Evolutionary conservation across 1,140 invertebrate genomes (phyloP).

Genomic region (Lucilia cuprina): DNA sequence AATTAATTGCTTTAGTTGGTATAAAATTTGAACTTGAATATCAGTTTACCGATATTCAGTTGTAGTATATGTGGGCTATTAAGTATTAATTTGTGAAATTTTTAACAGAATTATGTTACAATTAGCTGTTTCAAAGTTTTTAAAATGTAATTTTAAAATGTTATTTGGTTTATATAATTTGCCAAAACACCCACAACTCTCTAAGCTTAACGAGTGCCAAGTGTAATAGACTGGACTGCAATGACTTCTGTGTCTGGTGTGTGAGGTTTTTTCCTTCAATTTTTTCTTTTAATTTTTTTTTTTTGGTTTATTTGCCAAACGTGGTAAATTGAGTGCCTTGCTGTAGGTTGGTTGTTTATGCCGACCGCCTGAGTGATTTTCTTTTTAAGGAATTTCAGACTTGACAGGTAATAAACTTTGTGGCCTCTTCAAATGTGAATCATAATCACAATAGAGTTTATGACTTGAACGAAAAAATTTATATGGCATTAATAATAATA

Average conservation of each 20-base stretch:
- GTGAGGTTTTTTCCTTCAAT: not conserved
- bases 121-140: too few species aligned
- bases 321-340: conserved; percentile 9
- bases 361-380: not conserved
- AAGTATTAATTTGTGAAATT: too few species aligned
- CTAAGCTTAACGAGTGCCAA: not conserved
- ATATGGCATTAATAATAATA: not conserved
- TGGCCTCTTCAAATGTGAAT: not conserved
- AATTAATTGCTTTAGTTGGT: not conserved
- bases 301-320: not conserved
- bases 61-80: too few species aligned
- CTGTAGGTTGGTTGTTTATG: not conserved
- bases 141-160: too few species aligned
- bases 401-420: conserved; percentile 15
- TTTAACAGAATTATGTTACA: too few species aligned
- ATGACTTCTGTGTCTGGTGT: not conserved
- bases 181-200: too few species aligned
- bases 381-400: not conserved
- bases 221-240: not conserved
- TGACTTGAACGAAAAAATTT: not conserved
- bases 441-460: conserved; percentile 15
- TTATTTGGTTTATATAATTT: too few species aligned
- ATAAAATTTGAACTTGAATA: too few species aligned
- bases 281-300: not conserved
- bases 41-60: too few species aligned